Evolutionary conservation across 2,113 vertebrate species (phyloP).

Genomic region (Pleuronectes platessa): DNA sequence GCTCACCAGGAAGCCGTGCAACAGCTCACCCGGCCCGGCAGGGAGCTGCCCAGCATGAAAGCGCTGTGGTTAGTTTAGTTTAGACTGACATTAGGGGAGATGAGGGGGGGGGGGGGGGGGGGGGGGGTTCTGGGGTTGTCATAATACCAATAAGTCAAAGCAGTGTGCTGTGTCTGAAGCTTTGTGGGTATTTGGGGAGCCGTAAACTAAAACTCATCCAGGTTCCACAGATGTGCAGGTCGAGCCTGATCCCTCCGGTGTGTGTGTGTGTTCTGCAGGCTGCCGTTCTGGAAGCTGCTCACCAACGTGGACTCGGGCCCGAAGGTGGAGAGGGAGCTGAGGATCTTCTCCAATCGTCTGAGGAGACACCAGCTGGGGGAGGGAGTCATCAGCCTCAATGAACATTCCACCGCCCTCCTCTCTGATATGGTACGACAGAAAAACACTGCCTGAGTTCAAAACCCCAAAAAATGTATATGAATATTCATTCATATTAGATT

Average conservation of each 20-base stretch:
- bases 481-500: no score
- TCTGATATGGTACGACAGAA: slow-evolving; percentile 78
- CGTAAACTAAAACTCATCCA: slow-evolving; percentile 1
- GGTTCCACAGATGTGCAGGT: slow-evolving; percentile 1
- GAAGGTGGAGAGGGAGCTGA: slow-evolving; percentile 86
- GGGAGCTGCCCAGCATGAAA: slow-evolving; percentile 78
- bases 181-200: slow-evolving; percentile 3
- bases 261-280: slow-evolving; percentile 68
- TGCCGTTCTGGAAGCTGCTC: slow-evolving; percentile 85
- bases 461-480: no score
- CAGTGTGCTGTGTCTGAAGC: not conserved
- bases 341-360: slow-evolving; percentile 84
- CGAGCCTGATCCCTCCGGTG: not conserved
- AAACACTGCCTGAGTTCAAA: not conserved
- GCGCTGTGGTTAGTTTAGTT: slow-evolving; percentile 81
- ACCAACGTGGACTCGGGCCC: slow-evolving; percentile 77
- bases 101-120: not conserved
- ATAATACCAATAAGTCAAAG: not conserved
- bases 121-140: not conserved
- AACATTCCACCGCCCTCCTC: slow-evolving; percentile 87
- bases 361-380: slow-evolving; percentile 85
- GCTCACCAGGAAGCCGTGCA: slow-evolving; percentile 79
- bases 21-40: slow-evolving; percentile 61
- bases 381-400: slow-evolving; percentile 86
- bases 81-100: slow-evolving; percentile 1